Base-by-base conservation (phyloP, 2,113 vertebrate genomes). In the Periophthalmodon schlosseri region DNA sequence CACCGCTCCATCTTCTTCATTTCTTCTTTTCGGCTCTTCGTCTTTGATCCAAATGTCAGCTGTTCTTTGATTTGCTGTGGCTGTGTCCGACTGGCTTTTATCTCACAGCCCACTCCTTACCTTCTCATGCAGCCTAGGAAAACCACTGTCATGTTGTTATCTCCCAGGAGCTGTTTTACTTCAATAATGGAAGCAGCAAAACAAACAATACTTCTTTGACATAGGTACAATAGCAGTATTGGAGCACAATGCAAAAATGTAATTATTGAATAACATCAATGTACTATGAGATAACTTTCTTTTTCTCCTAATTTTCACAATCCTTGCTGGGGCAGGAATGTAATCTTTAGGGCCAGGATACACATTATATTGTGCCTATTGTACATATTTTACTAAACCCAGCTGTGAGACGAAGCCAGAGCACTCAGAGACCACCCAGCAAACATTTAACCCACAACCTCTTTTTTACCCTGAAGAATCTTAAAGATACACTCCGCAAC, bases 41-140 rank as follows among this genome's bases (percentile, higher is more conserved):
- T 10, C 69, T 74, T 69, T 46, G 12, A 75, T 77, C 7, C 12
- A 79, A 84, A 87, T 78, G 75, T 78, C 81, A 75, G 3, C 15
- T 0, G 4, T 57, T 76, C 33, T 58, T 49, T 56, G 39, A 71
- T 71, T 66, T 18, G 36, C 14, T n/a, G 23, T 0, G 12, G 2
- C 4, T 16, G 6, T 52, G 63, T 72, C 28, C 10, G 33, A 8
- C n/a, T 54, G 20, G 60, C 66, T 60, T 57, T 84, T 70, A 74
- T 49, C 77, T 46, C 6, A 14, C 46, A 50, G 68, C 75, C 65
- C 46, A 44, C 18, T 57, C 24, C 15, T 57, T n/a, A 57, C 18
- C 67, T 70, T 70, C 52, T 23, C 21, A 0, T 16, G 13, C 39
- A 0, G 70, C 23, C 79, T 20, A 54, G 39, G 16, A 36, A 46